Evolutionary conservation across 2,797 vertebrate species (phyloP), one percentile per base, ranked within the genome.

Genomic region (Sebastiscus tertius): DNA sequence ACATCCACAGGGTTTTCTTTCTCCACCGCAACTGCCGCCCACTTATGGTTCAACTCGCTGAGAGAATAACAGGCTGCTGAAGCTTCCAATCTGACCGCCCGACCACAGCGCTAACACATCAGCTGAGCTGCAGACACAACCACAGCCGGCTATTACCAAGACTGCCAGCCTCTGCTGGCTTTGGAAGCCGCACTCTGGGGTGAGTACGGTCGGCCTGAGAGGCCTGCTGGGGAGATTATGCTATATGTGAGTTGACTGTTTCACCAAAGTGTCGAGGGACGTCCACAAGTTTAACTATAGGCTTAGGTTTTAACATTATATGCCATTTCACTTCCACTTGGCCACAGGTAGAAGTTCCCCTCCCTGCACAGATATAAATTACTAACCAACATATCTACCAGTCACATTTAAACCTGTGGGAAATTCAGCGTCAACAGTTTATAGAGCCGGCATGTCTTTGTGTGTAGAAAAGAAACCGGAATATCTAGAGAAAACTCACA

Each of bases 41-140:
- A 81, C 80, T 82, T 71, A 66, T 70, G 85, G 84, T 79, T 78
- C 27, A 69, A 78, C 80, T 80, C 27, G 22, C 71, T 75, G 79
- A 75, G 77, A 83, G 77, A 87, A 89, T 87, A 80, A 87, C 77
- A 76, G 74, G 84, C 87, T 79, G 77, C 85, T 79, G 36, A 72
- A 72, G 83, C 79, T 81, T 83, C 79, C 72, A 74, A 52, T 76
- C 58, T 72, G 85, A 90, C 91, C 82, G 1, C 88, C 80, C 79
- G 74, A 87, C 84, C 81, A 58, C 89, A 82, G 87, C 3, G 83
- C 80, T 80, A 86, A 90, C 86, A 87, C 82, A 84, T 80, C 71
- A 72, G 77, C 85, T 64, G 75, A 46, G 75, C 67, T 80, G 67
- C 69, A 88, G 68, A 81, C 84, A 66, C 66, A 11, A 81, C 89